Evolutionary conservation across 2,113 vertebrate species (phyloP).

Genomic region (Takifugu bimaculatus): DNA sequence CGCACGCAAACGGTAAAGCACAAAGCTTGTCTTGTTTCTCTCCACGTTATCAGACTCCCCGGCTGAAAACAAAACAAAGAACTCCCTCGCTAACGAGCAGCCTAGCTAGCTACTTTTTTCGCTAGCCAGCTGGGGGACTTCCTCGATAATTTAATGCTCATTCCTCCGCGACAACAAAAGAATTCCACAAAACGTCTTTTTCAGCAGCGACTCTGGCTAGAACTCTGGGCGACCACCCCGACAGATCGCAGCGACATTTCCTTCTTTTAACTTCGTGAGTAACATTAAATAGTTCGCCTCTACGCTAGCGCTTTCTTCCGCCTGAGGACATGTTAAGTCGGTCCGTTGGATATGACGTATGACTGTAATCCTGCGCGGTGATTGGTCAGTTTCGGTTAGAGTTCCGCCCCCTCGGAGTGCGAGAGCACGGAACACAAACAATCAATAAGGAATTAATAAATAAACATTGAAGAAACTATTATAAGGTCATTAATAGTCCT

Average conservation of each 20-base stretch:
- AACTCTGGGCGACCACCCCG: not conserved
- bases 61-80: constrained; percentile 62
- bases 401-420: not conserved
- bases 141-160: constrained; percentile 38
- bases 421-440: not conserved
- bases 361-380: not conserved
- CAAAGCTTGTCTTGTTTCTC: constrained; percentile 4
- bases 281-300: constrained; percentile 38
- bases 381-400: constrained; percentile 28
- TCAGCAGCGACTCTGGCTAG: constrained; percentile 1
- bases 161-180: constrained; percentile 20
- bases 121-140: constrained; percentile 50
- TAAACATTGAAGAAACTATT: no score
- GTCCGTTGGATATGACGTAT: constrained; percentile 61
- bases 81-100: constrained; percentile 50
- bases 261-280: constrained; percentile 40
- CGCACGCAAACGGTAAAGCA: not conserved
- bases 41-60: constrained; percentile 36
- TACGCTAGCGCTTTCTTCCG: constrained; percentile 51
- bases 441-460: not conserved
- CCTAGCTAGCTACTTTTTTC: constrained; percentile 52
- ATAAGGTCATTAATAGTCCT: no score
- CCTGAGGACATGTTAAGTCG: constrained; percentile 45
- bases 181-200: constrained; percentile 16
- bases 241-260: constrained; percentile 17